Evolutionary conservation across 2,797 vertebrate genomes (phyloP).

Genomic region (Arctocebus calabarensis): DNA sequence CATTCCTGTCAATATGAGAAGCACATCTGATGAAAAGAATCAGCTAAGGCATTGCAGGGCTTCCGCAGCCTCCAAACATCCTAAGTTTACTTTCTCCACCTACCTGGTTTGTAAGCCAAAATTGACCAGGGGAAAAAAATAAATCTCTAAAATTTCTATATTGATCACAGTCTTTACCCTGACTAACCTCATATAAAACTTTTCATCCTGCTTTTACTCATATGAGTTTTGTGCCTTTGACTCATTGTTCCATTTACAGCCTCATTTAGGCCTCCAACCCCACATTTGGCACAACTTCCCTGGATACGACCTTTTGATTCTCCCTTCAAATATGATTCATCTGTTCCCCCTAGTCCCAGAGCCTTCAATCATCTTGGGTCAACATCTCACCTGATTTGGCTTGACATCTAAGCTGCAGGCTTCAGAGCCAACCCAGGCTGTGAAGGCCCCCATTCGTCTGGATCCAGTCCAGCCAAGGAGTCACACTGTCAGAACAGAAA

Average conservation of each 20-base stretch:
- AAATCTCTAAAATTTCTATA: neutral
- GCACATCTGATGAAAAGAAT: neutral
- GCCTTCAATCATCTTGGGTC: conserved; percentile 38
- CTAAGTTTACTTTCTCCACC: neutral
- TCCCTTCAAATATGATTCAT: conserved; percentile 67
- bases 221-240: conserved; percentile 23
- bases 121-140: neutral
- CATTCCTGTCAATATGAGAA: neutral
- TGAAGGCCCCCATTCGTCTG: conserved; percentile 7
- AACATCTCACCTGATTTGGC: conserved; percentile 24
- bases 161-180: conserved; percentile 13
- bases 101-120: conserved; percentile 27
- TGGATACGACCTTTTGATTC: conserved; percentile 53
- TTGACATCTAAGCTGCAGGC: neutral
- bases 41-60: neutral
- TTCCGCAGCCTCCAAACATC: neutral
- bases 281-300: conserved; percentile 31
- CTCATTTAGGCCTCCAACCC: conserved; percentile 6
- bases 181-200: neutral
- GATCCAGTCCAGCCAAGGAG: neutral
- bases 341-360: neutral
- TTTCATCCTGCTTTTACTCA: neutral
- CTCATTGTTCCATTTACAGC: conserved; percentile 55
- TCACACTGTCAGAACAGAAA: neutral
- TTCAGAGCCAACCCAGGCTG: neutral